phyloP scores from a whole-genome alignment of 2,113 vertebrate species.

The Toxotes jaculatrix region DNA sequence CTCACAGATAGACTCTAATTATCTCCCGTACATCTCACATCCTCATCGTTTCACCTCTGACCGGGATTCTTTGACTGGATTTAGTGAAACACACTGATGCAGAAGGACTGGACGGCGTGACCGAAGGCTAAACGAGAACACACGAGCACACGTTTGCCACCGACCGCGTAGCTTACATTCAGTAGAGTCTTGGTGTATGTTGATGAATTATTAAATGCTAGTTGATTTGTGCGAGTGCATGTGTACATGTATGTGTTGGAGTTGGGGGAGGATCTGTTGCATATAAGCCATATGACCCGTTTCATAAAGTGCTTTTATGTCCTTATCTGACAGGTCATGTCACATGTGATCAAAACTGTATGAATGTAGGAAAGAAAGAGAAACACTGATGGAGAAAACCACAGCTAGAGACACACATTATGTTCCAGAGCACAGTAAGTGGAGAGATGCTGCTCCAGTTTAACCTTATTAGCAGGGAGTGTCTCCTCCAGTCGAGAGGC shows the following conservation, averaged over 20 bases:
- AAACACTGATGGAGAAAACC: slow-evolving; percentile 18
- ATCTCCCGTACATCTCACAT: background rate
- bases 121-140: background rate
- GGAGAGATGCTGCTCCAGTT: slow-evolving; percentile 60
- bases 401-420: slow-evolving; percentile 34
- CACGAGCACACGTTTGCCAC: slow-evolving; percentile 16
- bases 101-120: background rate
- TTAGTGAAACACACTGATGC: background rate
- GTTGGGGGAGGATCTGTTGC: background rate
- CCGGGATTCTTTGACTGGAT: slow-evolving; percentile 26
- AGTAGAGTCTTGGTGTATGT: background rate
- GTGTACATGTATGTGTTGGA: background rate
- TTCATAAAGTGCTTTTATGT: background rate
- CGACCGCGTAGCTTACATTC: slow-evolving; percentile 19
- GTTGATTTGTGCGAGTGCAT: background rate
- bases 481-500: slow-evolving; percentile 15
- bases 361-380: background rate
- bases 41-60: background rate
- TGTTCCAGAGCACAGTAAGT: slow-evolving; percentile 49
- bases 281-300: slow-evolving; percentile 17
- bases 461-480: slow-evolving; percentile 68
- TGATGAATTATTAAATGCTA: slow-evolving; percentile 53
- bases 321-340: background rate
- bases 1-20: slow-evolving; percentile 30
- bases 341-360: background rate